Conservation (phyloP, 2,888 invertebrate species). For the Leptinotarsa juncta region DNA sequence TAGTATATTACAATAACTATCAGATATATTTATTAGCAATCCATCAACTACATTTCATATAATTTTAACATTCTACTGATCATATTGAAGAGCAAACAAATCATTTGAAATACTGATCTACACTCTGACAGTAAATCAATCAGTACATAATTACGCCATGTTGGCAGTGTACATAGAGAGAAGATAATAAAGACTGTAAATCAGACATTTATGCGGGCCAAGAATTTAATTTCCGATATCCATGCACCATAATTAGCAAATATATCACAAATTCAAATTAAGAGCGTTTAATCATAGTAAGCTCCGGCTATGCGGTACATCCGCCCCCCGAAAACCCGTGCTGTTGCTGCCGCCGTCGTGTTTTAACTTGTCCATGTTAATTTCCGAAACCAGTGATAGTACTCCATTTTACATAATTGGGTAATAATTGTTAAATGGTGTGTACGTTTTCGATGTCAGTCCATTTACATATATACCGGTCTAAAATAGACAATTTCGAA, state of each 20-base stretch:
- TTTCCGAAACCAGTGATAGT: constrained; percentile 65
- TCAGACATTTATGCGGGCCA: constrained; percentile 57
- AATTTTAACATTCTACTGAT: neutral
- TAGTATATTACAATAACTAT: no score
- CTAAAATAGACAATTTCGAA: constrained; percentile 52
- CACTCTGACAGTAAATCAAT: constrained; percentile 35
- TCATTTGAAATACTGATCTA: constrained; percentile 32
- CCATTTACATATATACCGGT: constrained; percentile 65
- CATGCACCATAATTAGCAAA: constrained; percentile 62
- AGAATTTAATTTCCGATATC: constrained; percentile 63
- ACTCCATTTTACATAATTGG: constrained; percentile 66
- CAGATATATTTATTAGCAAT: no score
- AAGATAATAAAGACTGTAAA: constrained; percentile 53
- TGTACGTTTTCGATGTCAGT: constrained; percentile 63
- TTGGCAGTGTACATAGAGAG: constrained; percentile 39
- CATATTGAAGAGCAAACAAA: constrained; percentile 20
- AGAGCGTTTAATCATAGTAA: constrained; percentile 57
- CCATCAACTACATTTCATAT: no score
- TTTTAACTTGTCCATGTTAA: constrained; percentile 65
- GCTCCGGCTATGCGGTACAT: constrained; percentile 47
- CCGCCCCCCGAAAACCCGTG: constrained; percentile 54
- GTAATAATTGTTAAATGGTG: constrained; percentile 66
- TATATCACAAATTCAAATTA: constrained; percentile 65
- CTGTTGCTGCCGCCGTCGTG: constrained; percentile 54
- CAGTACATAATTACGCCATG: constrained; percentile 40